Evolutionary conservation across 53 echinoderm and acorn worm species (phyloP).

Genomic region (Echinometra lucunter): DNA sequence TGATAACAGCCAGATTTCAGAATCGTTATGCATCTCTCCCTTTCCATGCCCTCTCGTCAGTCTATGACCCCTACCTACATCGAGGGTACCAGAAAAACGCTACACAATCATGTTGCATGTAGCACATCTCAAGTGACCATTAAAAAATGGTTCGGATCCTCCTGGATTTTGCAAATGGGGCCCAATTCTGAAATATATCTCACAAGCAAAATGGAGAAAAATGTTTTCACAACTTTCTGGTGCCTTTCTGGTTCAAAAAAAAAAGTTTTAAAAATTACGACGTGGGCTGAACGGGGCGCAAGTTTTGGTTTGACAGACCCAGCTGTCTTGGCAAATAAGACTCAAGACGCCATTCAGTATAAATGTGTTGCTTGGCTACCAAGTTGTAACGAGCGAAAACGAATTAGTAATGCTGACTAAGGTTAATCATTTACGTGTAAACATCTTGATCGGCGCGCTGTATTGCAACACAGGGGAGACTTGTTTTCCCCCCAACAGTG

Average conservation of each 20-base stretch:
- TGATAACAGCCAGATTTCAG: neutral
- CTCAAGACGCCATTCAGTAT: neutral
- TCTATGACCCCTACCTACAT: neutral
- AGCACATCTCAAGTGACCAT: no score
- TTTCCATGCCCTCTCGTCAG: neutral
- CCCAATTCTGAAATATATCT: neutral
- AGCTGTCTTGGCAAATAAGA: neutral
- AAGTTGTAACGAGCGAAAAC: neutral
- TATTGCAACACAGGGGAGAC: no score
- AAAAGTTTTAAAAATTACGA: neutral
- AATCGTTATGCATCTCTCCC: neutral
- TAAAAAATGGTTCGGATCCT: neutral
- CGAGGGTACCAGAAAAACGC: neutral
- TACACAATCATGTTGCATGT: no score
- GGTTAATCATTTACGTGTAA: constrained; percentile 24
- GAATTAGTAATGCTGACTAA: neutral
- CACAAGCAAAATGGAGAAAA: neutral
- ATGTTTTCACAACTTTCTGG: no score
- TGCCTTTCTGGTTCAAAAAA: no score
- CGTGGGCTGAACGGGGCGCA: neutral
- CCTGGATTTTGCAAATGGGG: no score
- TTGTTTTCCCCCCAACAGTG: no score
- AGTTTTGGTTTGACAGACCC: neutral
- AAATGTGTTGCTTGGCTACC: constrained; percentile 12
- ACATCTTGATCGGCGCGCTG: neutral